Evolutionary conservation across 2,888 invertebrate genomes (phyloP), one percentile per base, ranked within the genome.

Genomic region (Hypselothyrea guttata): DNA sequence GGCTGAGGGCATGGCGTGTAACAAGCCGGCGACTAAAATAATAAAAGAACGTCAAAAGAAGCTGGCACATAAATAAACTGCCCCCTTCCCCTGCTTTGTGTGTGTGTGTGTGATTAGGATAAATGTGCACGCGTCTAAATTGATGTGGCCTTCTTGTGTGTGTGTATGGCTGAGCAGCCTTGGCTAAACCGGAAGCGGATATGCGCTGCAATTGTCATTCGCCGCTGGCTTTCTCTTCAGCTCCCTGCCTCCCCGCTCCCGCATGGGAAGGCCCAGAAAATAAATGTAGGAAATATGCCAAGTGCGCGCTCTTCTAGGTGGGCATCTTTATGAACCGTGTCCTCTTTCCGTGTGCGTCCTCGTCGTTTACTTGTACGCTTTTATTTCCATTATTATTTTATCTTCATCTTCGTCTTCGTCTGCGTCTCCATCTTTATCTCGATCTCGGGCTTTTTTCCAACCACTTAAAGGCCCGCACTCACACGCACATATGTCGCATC

Each of bases 201-300:
- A 83, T 76, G 77, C 81, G 78, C 84, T 79, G 78, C 84, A 83
- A 83, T 79, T 83, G 78, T 79, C 78, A 81, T 79, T 49, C 77
- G 62, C 56, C 71, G 61, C 47, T 68, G 55, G 59, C 66, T 61
- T 66, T 60, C 51, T 22, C 3, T 22, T n/a, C n/a, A n/a, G n/a
- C n/a, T n/a, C n/a, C n/a, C n/a, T 22, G 22, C 22, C 22, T 22
- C 22, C 22, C 22, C 49, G 55, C 51, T 58, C 27, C 34, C 37
- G 40, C 22, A 51, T 33, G 37, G 61, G 53, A 41, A 22, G 13
- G 27, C 4, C 9, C 16, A 30, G 13, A 30, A 13, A 12, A 7
- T 18, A 48, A 18, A 35, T 22, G 22, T 22, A 22, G 22, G 41
- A 54, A 55, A 63, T 69, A 47, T 59, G 63, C 35, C 53, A 68